phyloP scores from a whole-genome alignment of 2,888 invertebrate species.

The Allygus modestus region DNA sequence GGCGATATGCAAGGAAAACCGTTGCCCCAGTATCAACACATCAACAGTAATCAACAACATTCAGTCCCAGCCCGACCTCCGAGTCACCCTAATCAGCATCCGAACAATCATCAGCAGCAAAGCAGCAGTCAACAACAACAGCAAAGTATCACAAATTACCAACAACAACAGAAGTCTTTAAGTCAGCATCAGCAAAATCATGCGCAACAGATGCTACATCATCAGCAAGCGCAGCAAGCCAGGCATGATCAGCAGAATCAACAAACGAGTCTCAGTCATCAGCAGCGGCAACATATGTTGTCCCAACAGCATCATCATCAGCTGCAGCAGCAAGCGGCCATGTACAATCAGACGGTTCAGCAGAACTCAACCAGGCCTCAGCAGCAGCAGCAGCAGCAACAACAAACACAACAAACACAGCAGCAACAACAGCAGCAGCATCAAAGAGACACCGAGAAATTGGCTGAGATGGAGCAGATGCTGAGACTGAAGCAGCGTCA shows the following conservation, averaged over 20 bases:
- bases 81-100: not conserved
- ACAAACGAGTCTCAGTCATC: conserved; percentile 39
- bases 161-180: conserved; percentile 50
- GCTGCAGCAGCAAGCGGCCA: conserved; percentile 56
- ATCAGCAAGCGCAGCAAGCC: conserved; percentile 35
- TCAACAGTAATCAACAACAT: conserved; percentile 24
- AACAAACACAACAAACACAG: conserved; percentile 26
- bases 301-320: conserved; percentile 59
- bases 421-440: conserved; percentile 36
- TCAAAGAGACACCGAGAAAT: conserved; percentile 43
- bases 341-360: conserved; percentile 56
- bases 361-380: conserved; percentile 13
- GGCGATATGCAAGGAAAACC: not conserved
- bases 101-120: not conserved
- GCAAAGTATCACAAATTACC: conserved; percentile 51
- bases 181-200: conserved; percentile 22
- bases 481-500: conserved; percentile 41
- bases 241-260: conserved; percentile 53
- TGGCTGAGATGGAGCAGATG: conserved; percentile 51
- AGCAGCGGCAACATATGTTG: conserved; percentile 27
- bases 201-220: conserved; percentile 29
- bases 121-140: conserved; percentile 13
- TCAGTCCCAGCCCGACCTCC: conserved; percentile 23
- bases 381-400: conserved; percentile 50
- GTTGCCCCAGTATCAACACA: not conserved